Conservation (phyloP, 2,888 invertebrate species). For the Ptilodon capucinus region DNA sequence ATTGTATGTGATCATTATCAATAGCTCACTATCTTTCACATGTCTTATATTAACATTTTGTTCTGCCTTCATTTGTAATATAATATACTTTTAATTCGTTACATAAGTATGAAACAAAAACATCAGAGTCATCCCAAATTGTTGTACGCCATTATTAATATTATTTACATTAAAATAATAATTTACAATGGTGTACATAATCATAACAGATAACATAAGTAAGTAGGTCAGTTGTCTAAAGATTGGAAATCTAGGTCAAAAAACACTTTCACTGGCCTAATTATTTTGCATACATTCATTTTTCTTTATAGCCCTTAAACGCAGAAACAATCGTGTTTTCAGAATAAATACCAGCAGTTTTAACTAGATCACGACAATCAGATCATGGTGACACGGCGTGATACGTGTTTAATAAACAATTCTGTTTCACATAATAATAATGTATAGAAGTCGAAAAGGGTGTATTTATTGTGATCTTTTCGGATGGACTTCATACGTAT, state of each 20-base stretch:
- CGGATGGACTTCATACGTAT: conserved; percentile 7
- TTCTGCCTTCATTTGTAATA: conserved; percentile 9
- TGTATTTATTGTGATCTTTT: conserved; percentile 17
- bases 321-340: conserved; percentile 4
- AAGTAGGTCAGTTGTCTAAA: conserved; percentile 19
- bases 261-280: conserved; percentile 25
- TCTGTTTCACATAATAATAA: conserved; percentile 25
- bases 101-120: background rate
- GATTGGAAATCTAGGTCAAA: conserved; percentile 23
- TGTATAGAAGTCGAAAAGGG: conserved; percentile 29
- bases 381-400: conserved; percentile 33
- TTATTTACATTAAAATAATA: background rate
- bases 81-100: conserved; percentile 5
- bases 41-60: conserved; percentile 13
- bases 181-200: conserved; percentile 5
- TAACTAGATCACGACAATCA: conserved; percentile 34
- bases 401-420: conserved; percentile 44
- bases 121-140: background rate
- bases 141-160: background rate
- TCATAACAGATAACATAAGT: conserved; percentile 23
- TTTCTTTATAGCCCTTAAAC: background rate
- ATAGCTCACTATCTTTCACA: conserved; percentile 4
- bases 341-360: conserved; percentile 23
- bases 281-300: conserved; percentile 4
- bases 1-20: conserved; percentile 7